Evolutionary conservation across 2,113 vertebrate genomes (phyloP).

Genomic region (Ursus arctos): DNA sequence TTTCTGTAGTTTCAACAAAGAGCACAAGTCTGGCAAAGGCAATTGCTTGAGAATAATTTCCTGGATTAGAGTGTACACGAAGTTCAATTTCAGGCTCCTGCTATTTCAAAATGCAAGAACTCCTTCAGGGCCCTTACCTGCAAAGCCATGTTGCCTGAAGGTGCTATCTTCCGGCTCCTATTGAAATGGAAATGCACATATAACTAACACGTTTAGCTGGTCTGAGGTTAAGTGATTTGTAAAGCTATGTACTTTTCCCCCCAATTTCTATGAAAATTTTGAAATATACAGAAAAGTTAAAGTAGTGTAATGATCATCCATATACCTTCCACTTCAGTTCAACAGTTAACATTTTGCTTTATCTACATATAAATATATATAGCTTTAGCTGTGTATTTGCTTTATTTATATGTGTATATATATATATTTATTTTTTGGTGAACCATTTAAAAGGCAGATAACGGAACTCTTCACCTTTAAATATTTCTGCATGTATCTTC

Average conservation of each 20-base stretch:
- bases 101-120: neutral
- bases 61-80: neutral
- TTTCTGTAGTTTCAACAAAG: constrained; percentile 36
- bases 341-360: neutral
- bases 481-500: neutral
- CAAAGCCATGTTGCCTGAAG: neutral
- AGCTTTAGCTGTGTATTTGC: neutral
- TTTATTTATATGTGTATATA: neutral
- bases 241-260: neutral
- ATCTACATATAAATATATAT: neutral
- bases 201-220: neutral
- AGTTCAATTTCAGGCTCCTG: neutral
- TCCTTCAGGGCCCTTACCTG: too few species aligned
- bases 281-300: neutral
- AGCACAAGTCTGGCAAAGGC: neutral
- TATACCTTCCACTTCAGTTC: neutral
- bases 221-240: constrained; percentile 22
- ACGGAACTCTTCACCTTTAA: neutral
- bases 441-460: constrained; percentile 24
- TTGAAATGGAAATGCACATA: neutral
- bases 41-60: constrained; percentile 47
- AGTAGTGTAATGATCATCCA: neutral
- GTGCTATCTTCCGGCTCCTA: neutral
- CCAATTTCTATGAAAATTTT: constrained; percentile 33
- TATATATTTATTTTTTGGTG: neutral